phyloP scores from a whole-genome alignment of 1,140 invertebrate genomes.

The Acyrthosiphon pisum region DNA sequence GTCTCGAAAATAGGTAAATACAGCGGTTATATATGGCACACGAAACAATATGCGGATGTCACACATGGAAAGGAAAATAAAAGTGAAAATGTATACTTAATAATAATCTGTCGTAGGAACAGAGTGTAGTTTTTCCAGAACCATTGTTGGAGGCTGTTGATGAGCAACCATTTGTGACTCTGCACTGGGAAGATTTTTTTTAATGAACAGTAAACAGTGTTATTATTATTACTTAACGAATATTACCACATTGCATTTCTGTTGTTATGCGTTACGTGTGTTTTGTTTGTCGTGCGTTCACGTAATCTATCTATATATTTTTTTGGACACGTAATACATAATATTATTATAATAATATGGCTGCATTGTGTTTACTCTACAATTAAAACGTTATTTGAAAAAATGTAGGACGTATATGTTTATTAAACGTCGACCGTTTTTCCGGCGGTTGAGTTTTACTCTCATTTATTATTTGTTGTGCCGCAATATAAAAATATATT shows the following conservation, averaged over 20 bases:
- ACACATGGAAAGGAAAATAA: constrained; percentile 24
- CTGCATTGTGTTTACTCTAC: background rate
- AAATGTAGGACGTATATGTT: background rate
- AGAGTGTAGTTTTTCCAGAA: background rate
- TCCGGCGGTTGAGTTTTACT: background rate
- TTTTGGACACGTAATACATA: background rate
- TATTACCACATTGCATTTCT: background rate
- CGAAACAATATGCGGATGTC: constrained; percentile 50
- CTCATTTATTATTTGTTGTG: background rate
- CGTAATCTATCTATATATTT: background rate
- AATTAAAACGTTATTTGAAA: background rate
- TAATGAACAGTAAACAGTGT: background rate
- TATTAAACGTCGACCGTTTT: background rate
- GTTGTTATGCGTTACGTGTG: background rate
- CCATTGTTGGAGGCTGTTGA: constrained; percentile 53
- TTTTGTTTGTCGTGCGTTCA: background rate
- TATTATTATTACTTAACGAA: background rate
- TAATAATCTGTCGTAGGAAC: constrained; percentile 17
- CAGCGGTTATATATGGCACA: background rate
- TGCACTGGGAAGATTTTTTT: background rate
- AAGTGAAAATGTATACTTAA: constrained; percentile 37
- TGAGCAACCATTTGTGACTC: constrained; percentile 50
- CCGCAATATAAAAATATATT: background rate
- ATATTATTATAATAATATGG: too few species aligned
- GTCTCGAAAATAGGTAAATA: background rate